Evolutionary conservation across 2,113 vertebrate genomes (phyloP).

Genomic region (Callipepla californica): DNA sequence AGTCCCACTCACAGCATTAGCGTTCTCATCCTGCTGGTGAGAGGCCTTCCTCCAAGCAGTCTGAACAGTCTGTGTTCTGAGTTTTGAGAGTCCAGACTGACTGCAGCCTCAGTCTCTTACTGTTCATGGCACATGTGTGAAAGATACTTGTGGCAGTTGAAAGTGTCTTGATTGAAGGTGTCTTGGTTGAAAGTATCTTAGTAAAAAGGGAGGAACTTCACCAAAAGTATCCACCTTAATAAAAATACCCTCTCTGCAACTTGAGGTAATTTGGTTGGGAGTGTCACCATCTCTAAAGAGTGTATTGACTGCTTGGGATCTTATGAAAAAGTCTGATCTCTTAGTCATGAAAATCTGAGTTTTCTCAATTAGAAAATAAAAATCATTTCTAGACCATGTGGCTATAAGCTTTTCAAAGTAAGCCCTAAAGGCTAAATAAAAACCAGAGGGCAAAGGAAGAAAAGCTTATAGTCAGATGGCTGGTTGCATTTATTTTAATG

Average conservation of each 20-base stretch:
- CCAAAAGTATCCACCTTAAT: not conserved
- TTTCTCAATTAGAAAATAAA: slow-evolving; percentile 15
- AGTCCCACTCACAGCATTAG: not conserved
- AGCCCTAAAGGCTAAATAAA: not conserved
- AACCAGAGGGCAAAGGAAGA: not conserved
- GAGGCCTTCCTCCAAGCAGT: not conserved
- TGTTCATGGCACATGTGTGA: not conserved
- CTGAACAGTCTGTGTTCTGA: not conserved
- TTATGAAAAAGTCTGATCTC: not conserved
- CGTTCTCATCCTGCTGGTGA: not conserved
- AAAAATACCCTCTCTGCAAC: not conserved
- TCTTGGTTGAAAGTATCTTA: not conserved
- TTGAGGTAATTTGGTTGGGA: not conserved
- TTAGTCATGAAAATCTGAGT: not conserved
- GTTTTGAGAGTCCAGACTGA: not conserved
- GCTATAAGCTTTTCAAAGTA: not conserved
- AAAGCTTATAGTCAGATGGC: not conserved
- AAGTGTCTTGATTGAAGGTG: not conserved
- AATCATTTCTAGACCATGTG: not conserved
- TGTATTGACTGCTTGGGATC: not conserved
- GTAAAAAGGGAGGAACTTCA: not conserved
- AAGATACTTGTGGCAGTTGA: not conserved
- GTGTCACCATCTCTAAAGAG: not conserved
- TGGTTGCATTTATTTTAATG: not conserved
- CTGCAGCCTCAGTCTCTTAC: not conserved